Evolutionary conservation across 2,888 invertebrate species (phyloP).

Genomic region (Leptogaster cylindrica): DNA sequence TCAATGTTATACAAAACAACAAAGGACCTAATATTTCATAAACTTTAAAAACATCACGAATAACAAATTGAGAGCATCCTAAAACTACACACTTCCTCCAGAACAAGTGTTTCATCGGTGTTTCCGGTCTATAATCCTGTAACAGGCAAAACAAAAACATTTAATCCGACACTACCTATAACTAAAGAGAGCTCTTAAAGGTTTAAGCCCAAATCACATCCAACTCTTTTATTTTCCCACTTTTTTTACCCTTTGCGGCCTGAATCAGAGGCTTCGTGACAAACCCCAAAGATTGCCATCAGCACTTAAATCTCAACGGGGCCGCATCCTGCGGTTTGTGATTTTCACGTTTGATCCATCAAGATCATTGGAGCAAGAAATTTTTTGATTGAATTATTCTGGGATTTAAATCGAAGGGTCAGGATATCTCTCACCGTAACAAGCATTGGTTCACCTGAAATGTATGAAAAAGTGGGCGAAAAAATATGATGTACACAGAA

Average conservation of each 20-base stretch:
- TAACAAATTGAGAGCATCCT: no score
- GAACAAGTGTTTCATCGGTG: no score
- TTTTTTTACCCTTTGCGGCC: slow-evolving; percentile 12
- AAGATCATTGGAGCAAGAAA: slow-evolving; percentile 41
- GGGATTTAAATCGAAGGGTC: slow-evolving; percentile 26
- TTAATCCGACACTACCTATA: no score
- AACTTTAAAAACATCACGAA: no score
- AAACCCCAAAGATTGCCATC: slow-evolving; percentile 26
- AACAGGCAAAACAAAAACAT: no score
- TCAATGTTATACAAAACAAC: no score
- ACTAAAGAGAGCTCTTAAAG: slow-evolving; percentile 19
- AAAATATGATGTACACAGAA: slow-evolving; percentile 31
- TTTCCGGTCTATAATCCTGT: no score
- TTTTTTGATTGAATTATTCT: slow-evolving; percentile 42
- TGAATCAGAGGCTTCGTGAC: slow-evolving; percentile 15
- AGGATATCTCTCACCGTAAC: slow-evolving; percentile 13
- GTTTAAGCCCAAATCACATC: slow-evolving; percentile 23
- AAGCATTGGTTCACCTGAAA: slow-evolving; percentile 12
- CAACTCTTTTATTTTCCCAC: no score
- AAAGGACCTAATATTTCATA: no score
- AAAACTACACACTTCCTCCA: no score
- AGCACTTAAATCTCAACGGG: slow-evolving; percentile 30
- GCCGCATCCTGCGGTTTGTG: slow-evolving; percentile 6
- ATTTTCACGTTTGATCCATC: slow-evolving; percentile 41
- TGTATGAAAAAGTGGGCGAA: no score